phyloP scores from a whole-genome alignment of 2,888 invertebrate genomes.

The Tromatobia lineatoria region DNA sequence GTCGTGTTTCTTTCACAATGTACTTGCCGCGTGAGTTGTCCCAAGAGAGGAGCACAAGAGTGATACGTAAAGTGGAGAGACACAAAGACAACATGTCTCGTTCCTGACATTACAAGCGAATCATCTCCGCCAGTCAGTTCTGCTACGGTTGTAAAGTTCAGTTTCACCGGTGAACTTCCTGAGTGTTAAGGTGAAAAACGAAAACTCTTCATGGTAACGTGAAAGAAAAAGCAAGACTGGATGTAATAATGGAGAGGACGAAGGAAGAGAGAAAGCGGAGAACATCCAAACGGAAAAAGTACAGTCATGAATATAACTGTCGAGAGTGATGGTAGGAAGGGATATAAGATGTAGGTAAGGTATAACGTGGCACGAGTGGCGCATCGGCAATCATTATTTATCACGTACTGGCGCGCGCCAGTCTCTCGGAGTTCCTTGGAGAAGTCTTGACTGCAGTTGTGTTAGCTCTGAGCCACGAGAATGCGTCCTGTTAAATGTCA shows the following conservation, averaged over 20 bases:
- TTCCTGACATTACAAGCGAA: neutral
- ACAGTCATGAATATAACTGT: conserved; percentile 2
- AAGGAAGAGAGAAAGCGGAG: neutral
- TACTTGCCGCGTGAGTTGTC: conserved; percentile 2
- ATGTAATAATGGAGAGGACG: neutral
- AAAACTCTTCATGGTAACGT: neutral
- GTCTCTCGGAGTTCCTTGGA: neutral
- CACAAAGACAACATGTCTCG: neutral
- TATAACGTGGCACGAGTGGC: neutral
- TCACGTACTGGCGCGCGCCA: conserved; percentile 17
- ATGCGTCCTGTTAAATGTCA: conserved; percentile 27
- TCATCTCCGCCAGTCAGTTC: neutral
- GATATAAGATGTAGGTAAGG: neutral
- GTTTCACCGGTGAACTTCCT: neutral
- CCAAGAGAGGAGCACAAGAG: neutral
- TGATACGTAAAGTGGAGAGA: conserved; percentile 10
- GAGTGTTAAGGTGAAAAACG: neutral
- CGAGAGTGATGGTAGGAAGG: neutral
- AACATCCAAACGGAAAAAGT: conserved; percentile 4
- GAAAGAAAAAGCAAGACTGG: neutral
- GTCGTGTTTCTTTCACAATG: neutral
- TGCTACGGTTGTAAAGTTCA: neutral
- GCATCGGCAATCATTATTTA: conserved; percentile 22
- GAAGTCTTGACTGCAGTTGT: neutral
- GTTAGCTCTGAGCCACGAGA: conserved; percentile 6